Evolutionary conservation across 1,140 invertebrate genomes (phyloP).

Genomic region (Maniola jurtina): DNA sequence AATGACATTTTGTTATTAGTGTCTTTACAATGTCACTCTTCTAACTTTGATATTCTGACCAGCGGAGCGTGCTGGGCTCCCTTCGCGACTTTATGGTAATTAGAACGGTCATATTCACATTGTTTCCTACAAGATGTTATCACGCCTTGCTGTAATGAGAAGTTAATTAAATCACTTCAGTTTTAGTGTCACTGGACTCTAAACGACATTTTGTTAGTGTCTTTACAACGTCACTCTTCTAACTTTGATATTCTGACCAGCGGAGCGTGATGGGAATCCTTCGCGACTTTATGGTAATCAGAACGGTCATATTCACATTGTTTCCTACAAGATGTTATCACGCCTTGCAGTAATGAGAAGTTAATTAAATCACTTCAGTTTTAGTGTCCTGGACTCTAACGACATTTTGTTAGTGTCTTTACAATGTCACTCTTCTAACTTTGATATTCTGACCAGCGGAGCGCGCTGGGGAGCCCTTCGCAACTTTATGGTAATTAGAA

Average conservation of each 20-base stretch:
- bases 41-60: conserved; percentile 31
- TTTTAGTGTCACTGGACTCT: not conserved
- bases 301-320: too few species aligned
- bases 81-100: conserved; percentile 57
- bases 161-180: conserved; percentile 14
- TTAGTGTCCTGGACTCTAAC: not conserved
- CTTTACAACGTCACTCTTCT: not conserved
- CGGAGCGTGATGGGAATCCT: conserved; percentile 57
- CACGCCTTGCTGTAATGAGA: conserved; percentile 24
- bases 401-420: too few species aligned
- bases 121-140: conserved; percentile 43
- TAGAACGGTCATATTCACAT: conserved; percentile 31
- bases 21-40: not conserved
- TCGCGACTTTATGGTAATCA: conserved; percentile 56
- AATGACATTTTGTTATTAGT: too few species aligned
- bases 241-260: conserved; percentile 35
- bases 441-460: conserved; percentile 43
- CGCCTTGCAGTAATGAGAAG: conserved; percentile 20
- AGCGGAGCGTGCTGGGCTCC: conserved; percentile 58
- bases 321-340: conserved; percentile 41
- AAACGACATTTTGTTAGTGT: not conserved
- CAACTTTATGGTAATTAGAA: conserved; percentile 54
- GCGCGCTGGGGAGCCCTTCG: too few species aligned
- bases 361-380: conserved; percentile 9
- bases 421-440: not conserved